phyloP scores from a whole-genome alignment of 2,797 vertebrate species.

The Uromys caudimaculatus region DNA sequence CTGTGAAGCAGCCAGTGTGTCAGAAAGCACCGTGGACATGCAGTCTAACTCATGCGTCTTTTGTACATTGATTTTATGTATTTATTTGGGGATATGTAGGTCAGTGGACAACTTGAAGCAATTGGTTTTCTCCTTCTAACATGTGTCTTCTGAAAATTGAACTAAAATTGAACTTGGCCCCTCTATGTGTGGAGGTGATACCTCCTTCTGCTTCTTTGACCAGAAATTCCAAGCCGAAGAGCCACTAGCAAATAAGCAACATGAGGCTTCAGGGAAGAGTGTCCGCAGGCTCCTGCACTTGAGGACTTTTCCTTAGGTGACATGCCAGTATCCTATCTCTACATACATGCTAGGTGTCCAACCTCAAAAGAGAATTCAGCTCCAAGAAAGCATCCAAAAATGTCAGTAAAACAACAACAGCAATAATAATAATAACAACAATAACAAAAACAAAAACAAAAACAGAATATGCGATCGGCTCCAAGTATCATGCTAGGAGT shows the following conservation, averaged over 20 bases:
- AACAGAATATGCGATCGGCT: background rate
- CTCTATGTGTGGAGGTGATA: background rate
- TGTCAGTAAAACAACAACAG: constrained; percentile 47
- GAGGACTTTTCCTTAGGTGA: constrained; percentile 76
- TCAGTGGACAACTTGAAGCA: background rate
- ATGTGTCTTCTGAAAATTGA: background rate
- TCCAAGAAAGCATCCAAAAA: constrained; percentile 81
- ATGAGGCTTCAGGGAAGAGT: too few relatives aligned
- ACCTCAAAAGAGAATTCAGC: constrained; percentile 77
- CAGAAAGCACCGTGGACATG: background rate
- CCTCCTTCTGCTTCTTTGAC: background rate
- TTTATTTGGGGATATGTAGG: background rate
- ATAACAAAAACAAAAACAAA: background rate
- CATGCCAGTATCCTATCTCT: constrained; percentile 65
- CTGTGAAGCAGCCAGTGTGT: background rate
- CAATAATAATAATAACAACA: background rate
- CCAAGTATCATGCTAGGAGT: background rate
- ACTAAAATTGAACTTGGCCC: background rate
- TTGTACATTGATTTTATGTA: background rate
- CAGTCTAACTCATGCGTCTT: background rate
- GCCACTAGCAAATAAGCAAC: background rate
- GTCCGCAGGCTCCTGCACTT: too few relatives aligned
- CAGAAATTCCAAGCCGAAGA: background rate
- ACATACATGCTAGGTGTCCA: constrained; percentile 81
- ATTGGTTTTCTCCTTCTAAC: background rate